Conservation (phyloP, 1,140 invertebrate genomes). For the Dinothrombium tinctorium region DNA sequence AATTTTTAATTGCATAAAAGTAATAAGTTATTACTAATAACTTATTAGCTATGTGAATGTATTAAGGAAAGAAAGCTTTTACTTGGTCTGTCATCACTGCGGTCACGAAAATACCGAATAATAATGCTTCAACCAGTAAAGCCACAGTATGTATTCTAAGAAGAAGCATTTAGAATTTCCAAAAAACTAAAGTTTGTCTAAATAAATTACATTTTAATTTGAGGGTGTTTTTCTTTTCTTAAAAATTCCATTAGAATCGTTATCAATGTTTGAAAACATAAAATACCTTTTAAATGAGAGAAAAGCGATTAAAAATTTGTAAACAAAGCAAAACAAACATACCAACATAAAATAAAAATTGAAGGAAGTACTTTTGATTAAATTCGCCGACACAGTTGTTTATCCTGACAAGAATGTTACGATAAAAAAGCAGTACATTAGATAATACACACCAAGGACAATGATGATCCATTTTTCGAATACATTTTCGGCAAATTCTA, state of each 20-base stretch:
- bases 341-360: constrained; percentile 49
- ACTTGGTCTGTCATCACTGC: constrained; percentile 74
- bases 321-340: constrained; percentile 17
- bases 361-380: constrained; percentile 82
- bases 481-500: constrained; percentile 61
- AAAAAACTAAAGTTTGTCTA: too few relatives aligned
- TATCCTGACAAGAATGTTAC: too few relatives aligned
- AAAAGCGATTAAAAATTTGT: too few relatives aligned
- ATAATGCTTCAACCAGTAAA: constrained; percentile 48
- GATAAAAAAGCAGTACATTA: constrained; percentile 34
- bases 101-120: constrained; percentile 71
- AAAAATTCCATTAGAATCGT: not conserved
- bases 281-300: too few relatives aligned
- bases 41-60: too few relatives aligned
- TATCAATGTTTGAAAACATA: constrained; percentile 7
- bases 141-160: constrained; percentile 66
- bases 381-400: constrained; percentile 82
- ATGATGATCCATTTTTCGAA: constrained; percentile 71
- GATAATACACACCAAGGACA: too few relatives aligned
- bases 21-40: too few relatives aligned
- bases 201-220: too few relatives aligned
- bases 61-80: constrained; percentile 16
- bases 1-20: too few relatives aligned
- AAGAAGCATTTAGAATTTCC: too few relatives aligned
- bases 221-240: too few relatives aligned